Conservation (phyloP, 2,797 vertebrate genomes). For the Clarias fuscus region DNA sequence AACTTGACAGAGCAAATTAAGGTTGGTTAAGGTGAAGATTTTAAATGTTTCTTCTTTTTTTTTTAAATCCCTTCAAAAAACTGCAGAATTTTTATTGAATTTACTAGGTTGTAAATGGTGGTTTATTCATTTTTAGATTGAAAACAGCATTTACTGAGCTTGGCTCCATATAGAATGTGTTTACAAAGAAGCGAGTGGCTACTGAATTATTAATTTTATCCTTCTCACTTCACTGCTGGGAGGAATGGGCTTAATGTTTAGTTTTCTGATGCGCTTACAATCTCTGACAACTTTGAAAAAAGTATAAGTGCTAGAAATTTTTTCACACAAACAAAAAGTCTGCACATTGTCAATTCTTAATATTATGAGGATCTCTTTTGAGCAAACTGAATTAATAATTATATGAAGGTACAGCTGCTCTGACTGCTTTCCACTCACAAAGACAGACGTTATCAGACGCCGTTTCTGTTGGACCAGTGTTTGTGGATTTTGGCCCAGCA, state of each 20-base stretch:
- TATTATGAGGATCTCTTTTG: not conserved
- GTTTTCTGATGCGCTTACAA: not conserved
- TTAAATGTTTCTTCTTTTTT: not conserved
- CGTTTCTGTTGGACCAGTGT: slow-evolving; percentile 32
- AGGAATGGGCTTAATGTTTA: slow-evolving; percentile 25
- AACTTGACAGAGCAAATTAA: slow-evolving; percentile 46
- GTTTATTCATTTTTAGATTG: slow-evolving; percentile 34
- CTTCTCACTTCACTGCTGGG: slow-evolving; percentile 10
- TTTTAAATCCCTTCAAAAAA: slow-evolving; percentile 29
- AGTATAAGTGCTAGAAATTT: not conserved
- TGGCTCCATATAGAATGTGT: slow-evolving; percentile 36
- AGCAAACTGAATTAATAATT: not conserved
- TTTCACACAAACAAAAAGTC: not conserved
- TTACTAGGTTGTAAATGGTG: slow-evolving; percentile 44
- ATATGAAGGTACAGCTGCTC: slow-evolving; percentile 12
- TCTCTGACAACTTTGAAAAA: not conserved
- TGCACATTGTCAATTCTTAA: slow-evolving; percentile 3
- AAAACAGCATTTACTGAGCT: slow-evolving; percentile 22
- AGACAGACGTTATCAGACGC: slow-evolving; percentile 22
- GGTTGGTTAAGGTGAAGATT: slow-evolving; percentile 35
- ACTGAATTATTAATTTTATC: slow-evolving; percentile 34
- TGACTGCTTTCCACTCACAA: slow-evolving; percentile 25
- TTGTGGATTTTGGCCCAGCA: slow-evolving; percentile 32
- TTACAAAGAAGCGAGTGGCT: slow-evolving; percentile 25
- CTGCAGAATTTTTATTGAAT: slow-evolving; percentile 5